Conservation (phyloP, 2,888 invertebrate genomes). For the Agonopterix alstromeriana region DNA sequence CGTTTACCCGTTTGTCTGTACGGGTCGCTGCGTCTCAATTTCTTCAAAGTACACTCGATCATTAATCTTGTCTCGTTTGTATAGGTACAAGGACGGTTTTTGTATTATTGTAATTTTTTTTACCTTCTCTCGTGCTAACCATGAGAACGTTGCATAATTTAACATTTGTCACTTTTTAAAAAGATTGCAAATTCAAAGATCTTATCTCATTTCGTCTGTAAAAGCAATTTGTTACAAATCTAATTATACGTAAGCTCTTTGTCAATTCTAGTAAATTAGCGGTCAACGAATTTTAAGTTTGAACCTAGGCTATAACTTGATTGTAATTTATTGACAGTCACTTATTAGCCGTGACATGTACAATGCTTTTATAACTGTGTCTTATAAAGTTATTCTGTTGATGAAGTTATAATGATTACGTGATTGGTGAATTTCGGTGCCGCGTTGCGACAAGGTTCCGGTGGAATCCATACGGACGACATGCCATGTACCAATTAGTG, state of each 20-base stretch:
- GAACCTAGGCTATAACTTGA: not conserved
- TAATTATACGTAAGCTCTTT: too few species aligned
- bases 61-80: constrained; percentile 64
- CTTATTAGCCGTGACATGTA: constrained; percentile 7
- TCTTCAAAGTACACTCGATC: constrained; percentile 34
- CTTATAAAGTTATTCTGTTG: too few species aligned
- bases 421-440: too few species aligned
- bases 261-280: not conserved
- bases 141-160: too few species aligned
- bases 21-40: constrained; percentile 40
- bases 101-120: constrained; percentile 23
- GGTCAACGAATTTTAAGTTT: not conserved
- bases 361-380: too few species aligned
- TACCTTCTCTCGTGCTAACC: too few species aligned
- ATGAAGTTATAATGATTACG: too few species aligned
- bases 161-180: not conserved
- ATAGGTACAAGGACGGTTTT: constrained; percentile 42
- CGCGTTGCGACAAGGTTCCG: too few species aligned
- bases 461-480: too few species aligned
- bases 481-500: too few species aligned
- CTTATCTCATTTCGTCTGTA: not conserved
- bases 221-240: not conserved
- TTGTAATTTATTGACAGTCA: constrained; percentile 9
- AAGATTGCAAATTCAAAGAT: not conserved
- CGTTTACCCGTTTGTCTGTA: constrained; percentile 28